These are phyloP conservation scores for Drosophila tani DNA, from an alignment of 1,140 invertebrate genomes.

Conservation along the genomic window DNA sequence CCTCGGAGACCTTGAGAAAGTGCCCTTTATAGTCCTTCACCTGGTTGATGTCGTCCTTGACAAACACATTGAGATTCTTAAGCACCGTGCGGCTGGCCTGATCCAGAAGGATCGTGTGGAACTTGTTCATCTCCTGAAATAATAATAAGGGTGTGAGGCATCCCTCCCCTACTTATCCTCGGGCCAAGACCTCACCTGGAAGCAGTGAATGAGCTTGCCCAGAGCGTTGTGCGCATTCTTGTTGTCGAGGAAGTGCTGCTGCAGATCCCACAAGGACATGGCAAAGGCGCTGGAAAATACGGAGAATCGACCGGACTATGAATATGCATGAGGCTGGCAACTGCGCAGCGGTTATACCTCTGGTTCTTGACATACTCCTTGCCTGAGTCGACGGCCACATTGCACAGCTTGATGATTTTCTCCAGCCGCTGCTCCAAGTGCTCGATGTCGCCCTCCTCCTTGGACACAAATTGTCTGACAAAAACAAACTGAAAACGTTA, in stretches of 20 bases:
- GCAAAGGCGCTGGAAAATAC: slow-evolving; percentile 88
- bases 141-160: neutral
- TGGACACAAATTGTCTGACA: slow-evolving; percentile 91
- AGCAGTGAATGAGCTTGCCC: slow-evolving; percentile 84
- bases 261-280: slow-evolving; percentile 93
- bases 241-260: slow-evolving; percentile 91
- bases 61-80: slow-evolving; percentile 94
- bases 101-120: slow-evolving; percentile 95
- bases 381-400: slow-evolving; percentile 93
- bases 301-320: slow-evolving; percentile 40
- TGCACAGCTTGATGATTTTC: slow-evolving; percentile 94
- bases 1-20: slow-evolving; percentile 96
- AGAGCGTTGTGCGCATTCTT: slow-evolving; percentile 84
- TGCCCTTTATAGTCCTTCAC: slow-evolving; percentile 95
- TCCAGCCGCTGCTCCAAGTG: slow-evolving; percentile 94
- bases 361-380: slow-evolving; percentile 95
- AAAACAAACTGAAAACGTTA: slow-evolving; percentile 59
- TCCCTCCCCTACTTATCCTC: neutral
- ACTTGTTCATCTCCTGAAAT: slow-evolving; percentile 95
- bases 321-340: slow-evolving; percentile 45
- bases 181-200: slow-evolving; percentile 86
- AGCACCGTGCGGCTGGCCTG: slow-evolving; percentile 95
- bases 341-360: slow-evolving; percentile 87
- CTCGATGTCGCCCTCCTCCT: slow-evolving; percentile 94
- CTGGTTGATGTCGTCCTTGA: slow-evolving; percentile 95